These are phyloP conservation scores for Lota lota DNA, from an alignment of 2,113 vertebrate species.

Conservation along the genomic window DNA sequence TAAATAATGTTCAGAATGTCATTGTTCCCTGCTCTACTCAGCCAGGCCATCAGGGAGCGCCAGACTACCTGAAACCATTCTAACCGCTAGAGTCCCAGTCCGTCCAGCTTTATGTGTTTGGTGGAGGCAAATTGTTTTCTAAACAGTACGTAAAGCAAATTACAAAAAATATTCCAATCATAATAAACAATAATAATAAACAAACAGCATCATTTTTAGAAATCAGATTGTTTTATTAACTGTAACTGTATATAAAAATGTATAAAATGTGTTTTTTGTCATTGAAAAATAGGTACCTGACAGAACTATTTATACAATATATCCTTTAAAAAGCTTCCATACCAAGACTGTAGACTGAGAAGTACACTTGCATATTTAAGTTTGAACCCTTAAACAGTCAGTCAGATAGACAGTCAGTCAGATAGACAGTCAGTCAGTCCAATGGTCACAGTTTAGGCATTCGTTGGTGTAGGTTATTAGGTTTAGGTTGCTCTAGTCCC, in stretches of 20 bases:
- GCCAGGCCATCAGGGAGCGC: too few species aligned
- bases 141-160: neutral
- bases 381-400: neutral
- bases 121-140: too few species aligned
- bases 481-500: too few species aligned
- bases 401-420: neutral
- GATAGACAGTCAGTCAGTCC: neutral
- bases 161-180: neutral
- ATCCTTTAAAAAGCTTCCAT: neutral
- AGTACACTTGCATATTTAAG: neutral
- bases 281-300: neutral
- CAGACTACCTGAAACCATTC: neutral
- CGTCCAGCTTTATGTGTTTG: too few species aligned
- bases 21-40: too few species aligned
- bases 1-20: too few species aligned
- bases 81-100: neutral
- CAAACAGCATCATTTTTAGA: neutral
- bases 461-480: neutral
- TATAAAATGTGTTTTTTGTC: neutral
- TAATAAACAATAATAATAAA: neutral
- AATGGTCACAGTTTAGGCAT: neutral
- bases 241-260: neutral
- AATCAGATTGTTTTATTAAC: neutral
- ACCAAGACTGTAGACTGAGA: neutral
- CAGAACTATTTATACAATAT: neutral